phyloP scores from a whole-genome alignment of 2,113 vertebrate genomes.

The Etheostoma cragini region DNA sequence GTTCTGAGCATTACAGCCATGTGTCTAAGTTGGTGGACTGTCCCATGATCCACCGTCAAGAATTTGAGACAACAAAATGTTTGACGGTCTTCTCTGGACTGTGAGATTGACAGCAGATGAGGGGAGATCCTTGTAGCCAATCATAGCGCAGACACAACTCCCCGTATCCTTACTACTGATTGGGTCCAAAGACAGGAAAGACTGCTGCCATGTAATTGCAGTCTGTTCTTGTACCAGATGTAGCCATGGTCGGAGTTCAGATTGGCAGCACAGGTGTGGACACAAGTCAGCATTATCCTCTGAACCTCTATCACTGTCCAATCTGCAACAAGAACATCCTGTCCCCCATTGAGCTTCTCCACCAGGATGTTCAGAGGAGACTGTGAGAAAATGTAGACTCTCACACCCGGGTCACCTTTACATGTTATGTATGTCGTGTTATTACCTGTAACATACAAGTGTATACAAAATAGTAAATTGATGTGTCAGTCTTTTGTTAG shows the following conservation, averaged over 20 bases:
- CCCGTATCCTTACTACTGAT: neutral
- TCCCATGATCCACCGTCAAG: neutral
- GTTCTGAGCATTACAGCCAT: neutral
- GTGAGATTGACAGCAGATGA: slow-evolving; percentile 5
- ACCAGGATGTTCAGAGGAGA: slow-evolving; percentile 18
- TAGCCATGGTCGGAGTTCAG: slow-evolving; percentile 18
- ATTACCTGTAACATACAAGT: neutral
- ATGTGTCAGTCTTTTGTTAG: neutral
- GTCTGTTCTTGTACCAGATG: slow-evolving; percentile 38
- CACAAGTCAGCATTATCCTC: slow-evolving; percentile 28
- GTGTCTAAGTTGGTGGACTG: neutral
- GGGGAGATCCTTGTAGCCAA: neutral
- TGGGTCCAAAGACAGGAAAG: slow-evolving; percentile 1
- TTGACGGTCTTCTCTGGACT: neutral
- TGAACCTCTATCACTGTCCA: slow-evolving; percentile 4
- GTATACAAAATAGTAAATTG: slow-evolving; percentile 2
- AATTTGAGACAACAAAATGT: neutral
- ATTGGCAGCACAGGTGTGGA: slow-evolving; percentile 14
- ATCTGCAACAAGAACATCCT: neutral
- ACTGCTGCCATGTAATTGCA: neutral
- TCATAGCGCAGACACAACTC: slow-evolving; percentile 11
- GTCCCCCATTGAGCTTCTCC: neutral
- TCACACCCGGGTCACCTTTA: neutral
- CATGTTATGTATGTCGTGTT: neutral
- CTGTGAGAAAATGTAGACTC: neutral